A percentile compares a stretch with the other conserved stretches of the same genome.
Conservation (phyloP, 2,113 vertebrate genomes). For the Prietella phreatophila region DNA sequence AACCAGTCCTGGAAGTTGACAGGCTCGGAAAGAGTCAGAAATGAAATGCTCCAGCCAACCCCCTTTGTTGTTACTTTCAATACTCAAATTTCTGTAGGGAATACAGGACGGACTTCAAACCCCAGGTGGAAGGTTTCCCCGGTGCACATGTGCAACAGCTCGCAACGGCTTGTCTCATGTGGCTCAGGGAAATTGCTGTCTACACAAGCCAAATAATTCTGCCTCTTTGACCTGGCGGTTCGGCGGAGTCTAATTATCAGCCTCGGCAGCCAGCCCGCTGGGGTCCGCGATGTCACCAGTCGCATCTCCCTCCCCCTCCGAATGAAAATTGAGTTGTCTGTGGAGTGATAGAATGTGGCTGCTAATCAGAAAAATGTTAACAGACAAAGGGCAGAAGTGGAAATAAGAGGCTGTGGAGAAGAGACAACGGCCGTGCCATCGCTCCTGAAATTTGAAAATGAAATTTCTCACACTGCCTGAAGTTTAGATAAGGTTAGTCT, state of each 20-base stretch:
- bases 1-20: constrained; percentile 75
- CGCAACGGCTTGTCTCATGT: constrained; percentile 81
- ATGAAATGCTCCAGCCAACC: constrained; percentile 75
- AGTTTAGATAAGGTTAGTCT: constrained; percentile 26
- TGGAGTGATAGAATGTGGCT: constrained; percentile 74
- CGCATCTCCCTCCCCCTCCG: constrained; percentile 71
- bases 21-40: constrained; percentile 77
- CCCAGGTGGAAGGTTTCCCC: constrained; percentile 46
- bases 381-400: constrained; percentile 59
- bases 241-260: constrained; percentile 85
- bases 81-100: constrained; percentile 79
- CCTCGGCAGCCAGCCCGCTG: constrained; percentile 71
- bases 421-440: neutral
- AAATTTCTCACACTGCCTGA: neutral
- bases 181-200: constrained; percentile 87
- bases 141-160: constrained; percentile 83
- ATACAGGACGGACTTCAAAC: constrained; percentile 71
- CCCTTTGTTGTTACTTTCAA: constrained; percentile 78
- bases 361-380: constrained; percentile 66
- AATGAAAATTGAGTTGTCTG: constrained; percentile 75
- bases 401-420: constrained; percentile 38
- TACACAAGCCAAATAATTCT: constrained; percentile 85
- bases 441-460: neutral
- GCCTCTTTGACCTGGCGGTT: constrained; percentile 75
- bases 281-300: constrained; percentile 68